Percentiles rank a stretch among this genome's conserved stretches.
Conservation (phyloP, 2,888 invertebrate species). For the Drosophila tanythrix region DNA sequence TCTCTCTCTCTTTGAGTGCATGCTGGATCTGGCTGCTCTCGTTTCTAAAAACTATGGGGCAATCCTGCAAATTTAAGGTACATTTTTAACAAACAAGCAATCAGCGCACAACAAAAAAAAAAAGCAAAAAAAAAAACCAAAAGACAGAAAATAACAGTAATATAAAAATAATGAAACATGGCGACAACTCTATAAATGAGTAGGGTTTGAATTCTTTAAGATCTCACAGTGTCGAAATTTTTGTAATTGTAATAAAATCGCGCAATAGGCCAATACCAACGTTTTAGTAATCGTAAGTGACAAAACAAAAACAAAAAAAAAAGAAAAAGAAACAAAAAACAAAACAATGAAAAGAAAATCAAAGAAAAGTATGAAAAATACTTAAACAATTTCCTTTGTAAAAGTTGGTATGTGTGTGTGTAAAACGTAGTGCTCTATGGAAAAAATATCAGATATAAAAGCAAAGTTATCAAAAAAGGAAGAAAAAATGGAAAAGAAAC, state of each 20-base stretch:
- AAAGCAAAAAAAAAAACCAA: not conserved
- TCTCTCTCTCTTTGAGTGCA: not conserved
- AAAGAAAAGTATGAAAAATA: conserved; percentile 16
- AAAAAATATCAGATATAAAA: conserved; percentile 36
- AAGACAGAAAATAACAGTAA: not conserved
- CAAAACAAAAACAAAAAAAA: conserved; percentile 11
- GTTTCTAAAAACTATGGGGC: conserved; percentile 12
- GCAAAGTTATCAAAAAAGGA: conserved; percentile 32
- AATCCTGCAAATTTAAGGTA: conserved; percentile 15
- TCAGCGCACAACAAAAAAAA: conserved; percentile 23
- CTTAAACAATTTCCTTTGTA: conserved; percentile 49
- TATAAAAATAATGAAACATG: conserved; percentile 6
- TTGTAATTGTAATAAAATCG: conserved; percentile 55
- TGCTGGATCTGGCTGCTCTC: conserved; percentile 3
- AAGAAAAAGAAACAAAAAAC: not conserved
- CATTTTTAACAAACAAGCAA: conserved; percentile 22
- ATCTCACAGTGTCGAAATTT: conserved; percentile 55
- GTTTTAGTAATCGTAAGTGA: conserved; percentile 44
- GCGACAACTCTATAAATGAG: conserved; percentile 2
- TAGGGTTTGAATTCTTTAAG: conserved; percentile 10
- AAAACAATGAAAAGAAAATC: conserved; percentile 1
- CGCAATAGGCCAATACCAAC: conserved; percentile 60
- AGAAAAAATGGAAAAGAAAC: not conserved
- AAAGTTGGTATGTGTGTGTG: conserved; percentile 39
- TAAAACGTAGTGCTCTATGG: conserved; percentile 42